These are phyloP conservation scores for Parauchenoglanis punctatus DNA, from an alignment of 2,797 vertebrate genomes.

Conservation along the genomic window DNA sequence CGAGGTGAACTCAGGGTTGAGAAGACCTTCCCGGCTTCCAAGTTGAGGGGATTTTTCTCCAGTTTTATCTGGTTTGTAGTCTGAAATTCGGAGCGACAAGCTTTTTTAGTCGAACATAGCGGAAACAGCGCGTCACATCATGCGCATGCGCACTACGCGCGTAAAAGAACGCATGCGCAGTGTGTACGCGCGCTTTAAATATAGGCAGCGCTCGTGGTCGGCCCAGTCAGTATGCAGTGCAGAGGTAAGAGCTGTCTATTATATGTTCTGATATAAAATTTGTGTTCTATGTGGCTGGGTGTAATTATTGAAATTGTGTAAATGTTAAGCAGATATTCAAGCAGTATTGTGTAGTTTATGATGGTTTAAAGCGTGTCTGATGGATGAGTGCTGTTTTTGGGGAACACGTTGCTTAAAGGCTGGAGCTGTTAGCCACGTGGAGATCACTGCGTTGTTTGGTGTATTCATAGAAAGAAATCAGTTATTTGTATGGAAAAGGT, in stretches of 20 bases:
- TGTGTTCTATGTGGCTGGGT: fast-evolving
- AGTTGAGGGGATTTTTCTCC: not conserved
- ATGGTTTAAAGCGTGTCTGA: not conserved
- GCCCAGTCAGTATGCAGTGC: not conserved
- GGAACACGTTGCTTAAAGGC: not conserved
- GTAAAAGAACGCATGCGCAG: conserved; percentile 10
- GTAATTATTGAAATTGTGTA: no score
- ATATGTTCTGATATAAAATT: not conserved
- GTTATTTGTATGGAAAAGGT: not conserved
- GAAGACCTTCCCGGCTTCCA: not conserved
- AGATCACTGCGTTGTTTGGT: no score
- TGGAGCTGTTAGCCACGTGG: not conserved
- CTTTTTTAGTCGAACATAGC: not conserved
- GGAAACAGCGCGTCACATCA: not conserved
- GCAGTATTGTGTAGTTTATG: not conserved
- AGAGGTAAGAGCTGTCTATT: not conserved
- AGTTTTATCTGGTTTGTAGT: not conserved
- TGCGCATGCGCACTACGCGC: not conserved
- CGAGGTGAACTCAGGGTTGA: not conserved
- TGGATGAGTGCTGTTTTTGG: not conserved
- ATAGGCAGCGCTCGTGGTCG: fast-evolving
- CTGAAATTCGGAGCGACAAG: not conserved
- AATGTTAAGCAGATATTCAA: fast-evolving
- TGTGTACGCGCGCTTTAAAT: not conserved
- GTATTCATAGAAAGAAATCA: not conserved